phyloP scores from a whole-genome alignment of 2,888 invertebrate species.

The Acanthopleura granulata region DNA sequence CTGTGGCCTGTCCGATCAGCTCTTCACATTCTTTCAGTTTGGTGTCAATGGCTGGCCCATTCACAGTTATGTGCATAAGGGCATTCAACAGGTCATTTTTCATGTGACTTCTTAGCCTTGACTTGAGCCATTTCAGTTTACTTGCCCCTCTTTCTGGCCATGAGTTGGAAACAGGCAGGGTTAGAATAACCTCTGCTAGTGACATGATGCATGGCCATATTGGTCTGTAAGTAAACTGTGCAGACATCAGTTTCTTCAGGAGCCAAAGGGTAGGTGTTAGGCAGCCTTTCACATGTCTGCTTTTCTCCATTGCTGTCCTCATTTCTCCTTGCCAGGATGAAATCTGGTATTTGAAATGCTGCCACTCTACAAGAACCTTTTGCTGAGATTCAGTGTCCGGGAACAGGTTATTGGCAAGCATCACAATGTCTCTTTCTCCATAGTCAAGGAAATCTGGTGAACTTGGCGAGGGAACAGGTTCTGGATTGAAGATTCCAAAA shows the following conservation, averaged over 20 bases:
- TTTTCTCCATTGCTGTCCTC: neutral
- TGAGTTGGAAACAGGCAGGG: slow-evolving; percentile 35
- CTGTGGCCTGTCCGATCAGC: slow-evolving; percentile 20
- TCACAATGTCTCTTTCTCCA: neutral
- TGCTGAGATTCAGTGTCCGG: neutral
- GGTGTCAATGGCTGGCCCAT: slow-evolving; percentile 27
- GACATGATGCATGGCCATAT: slow-evolving; percentile 21
- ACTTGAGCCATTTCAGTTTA: slow-evolving; percentile 29
- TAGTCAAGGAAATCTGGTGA: neutral
- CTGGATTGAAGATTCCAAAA: neutral
- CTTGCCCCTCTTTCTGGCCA: slow-evolving; percentile 41
- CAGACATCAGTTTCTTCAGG: neutral
- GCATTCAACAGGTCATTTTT: slow-evolving; percentile 24
- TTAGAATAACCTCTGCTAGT: slow-evolving; percentile 28
- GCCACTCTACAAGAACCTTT: neutral
- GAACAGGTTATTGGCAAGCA: neutral
- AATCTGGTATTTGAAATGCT: neutral
- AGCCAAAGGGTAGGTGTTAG: neutral
- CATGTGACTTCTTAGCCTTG: slow-evolving; percentile 14
- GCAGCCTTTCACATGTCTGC: neutral
- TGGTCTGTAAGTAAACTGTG: slow-evolving; percentile 18
- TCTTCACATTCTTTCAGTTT: neutral
- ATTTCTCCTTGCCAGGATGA: neutral
- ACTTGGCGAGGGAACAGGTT: neutral
- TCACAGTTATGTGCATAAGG: slow-evolving; percentile 27